phyloP scores from a whole-genome alignment of 2,888 invertebrate genomes.

The Drosophila mimica region DNA sequence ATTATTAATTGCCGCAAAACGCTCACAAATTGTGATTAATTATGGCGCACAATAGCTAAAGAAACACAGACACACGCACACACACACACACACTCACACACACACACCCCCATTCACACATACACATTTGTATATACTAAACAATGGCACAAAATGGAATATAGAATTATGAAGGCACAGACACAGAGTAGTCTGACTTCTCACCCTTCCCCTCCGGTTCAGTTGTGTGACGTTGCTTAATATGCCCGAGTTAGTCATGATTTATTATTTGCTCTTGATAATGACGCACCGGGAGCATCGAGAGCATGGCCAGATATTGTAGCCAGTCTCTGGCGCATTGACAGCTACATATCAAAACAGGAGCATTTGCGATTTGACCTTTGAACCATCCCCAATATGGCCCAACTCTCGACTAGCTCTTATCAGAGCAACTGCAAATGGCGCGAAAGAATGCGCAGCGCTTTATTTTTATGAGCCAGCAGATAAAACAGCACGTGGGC shows the following conservation, averaged over 20 bases:
- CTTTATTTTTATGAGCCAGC: constrained; percentile 76
- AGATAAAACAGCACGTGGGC: constrained; percentile 65
- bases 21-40: constrained; percentile 76
- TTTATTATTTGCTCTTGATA: constrained; percentile 79
- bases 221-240: constrained; percentile 44
- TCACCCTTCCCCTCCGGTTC: neutral
- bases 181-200: neutral
- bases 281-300: constrained; percentile 62
- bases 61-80: constrained; percentile 30
- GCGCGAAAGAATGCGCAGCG: constrained; percentile 81
- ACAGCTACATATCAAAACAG: constrained; percentile 74
- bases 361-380: constrained; percentile 72
- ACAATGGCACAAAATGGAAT: constrained; percentile 58
- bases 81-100: constrained; percentile 14
- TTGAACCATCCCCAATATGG: constrained; percentile 42
- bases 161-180: constrained; percentile 19
- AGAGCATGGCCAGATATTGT: constrained; percentile 16
- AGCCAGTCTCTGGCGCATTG: constrained; percentile 57
- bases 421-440: constrained; percentile 79
- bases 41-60: constrained; percentile 61
- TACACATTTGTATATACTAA: constrained; percentile 29
- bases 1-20: constrained; percentile 75
- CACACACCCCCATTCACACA: neutral
- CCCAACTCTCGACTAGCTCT: constrained; percentile 56
- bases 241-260: constrained; percentile 59